Evolutionary conservation across 2,113 vertebrate species (phyloP).

Genomic region (Chinchilla lanigera): DNA sequence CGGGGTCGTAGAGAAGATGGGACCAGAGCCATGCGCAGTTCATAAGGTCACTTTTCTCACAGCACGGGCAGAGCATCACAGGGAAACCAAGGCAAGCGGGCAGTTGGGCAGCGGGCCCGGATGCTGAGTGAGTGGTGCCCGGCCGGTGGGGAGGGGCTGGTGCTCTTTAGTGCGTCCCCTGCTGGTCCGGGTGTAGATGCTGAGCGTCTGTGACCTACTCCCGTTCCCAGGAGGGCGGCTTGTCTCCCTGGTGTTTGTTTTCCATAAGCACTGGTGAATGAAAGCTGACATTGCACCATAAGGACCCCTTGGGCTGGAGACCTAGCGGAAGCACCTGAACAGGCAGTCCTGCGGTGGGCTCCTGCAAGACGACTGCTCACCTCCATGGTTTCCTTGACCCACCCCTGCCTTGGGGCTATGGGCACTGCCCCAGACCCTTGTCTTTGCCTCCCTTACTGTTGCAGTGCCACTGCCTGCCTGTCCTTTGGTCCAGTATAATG

Average conservation of each 20-base stretch:
- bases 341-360: neutral
- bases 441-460: too few species aligned
- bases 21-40: too few species aligned
- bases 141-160: accelerated
- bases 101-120: neutral
- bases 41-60: neutral
- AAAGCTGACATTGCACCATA: neutral
- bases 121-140: neutral
- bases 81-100: neutral
- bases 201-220: accelerated
- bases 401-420: neutral
- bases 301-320: neutral
- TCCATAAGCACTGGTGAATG: neutral
- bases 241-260: neutral
- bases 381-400: neutral
- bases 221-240: accelerated
- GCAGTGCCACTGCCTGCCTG: accelerated
- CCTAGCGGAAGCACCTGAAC: neutral
- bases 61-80: neutral
- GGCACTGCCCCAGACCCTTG: neutral
- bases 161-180: accelerated
- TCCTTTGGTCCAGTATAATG: neutral
- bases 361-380: neutral
- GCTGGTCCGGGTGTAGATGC: too few species aligned
- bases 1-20: neutral